phyloP scores from a whole-genome alignment of 2,888 invertebrate species.

The Drosophila flavopinicola region DNA sequence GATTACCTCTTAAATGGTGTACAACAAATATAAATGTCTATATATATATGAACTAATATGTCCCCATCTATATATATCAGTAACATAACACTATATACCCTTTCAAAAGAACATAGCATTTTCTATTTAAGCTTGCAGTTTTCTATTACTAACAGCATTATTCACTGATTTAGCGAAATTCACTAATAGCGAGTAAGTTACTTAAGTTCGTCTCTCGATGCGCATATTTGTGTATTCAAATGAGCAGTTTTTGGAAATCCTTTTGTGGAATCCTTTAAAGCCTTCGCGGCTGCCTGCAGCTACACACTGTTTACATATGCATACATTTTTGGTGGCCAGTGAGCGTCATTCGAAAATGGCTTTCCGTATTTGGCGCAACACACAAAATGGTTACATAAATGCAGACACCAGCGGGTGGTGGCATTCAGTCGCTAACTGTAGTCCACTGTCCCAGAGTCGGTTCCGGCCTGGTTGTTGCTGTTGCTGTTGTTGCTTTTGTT shows the following conservation, averaged over 20 bases:
- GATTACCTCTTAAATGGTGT: no score
- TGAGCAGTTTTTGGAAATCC: conserved; percentile 70
- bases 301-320: conserved; percentile 68
- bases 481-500: conserved; percentile 18
- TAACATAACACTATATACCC: no score
- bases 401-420: conserved; percentile 34
- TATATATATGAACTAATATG: no score
- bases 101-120: background rate
- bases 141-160: conserved; percentile 5
- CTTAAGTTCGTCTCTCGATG: conserved; percentile 45
- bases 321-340: conserved; percentile 69
- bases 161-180: conserved; percentile 49
- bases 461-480: conserved; percentile 12
- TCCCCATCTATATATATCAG: no score
- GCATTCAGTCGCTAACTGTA: conserved; percentile 11
- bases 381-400: conserved; percentile 62
- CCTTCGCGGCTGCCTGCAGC: conserved; percentile 48
- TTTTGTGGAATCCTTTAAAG: conserved; percentile 72
- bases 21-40: no score
- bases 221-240: conserved; percentile 79
- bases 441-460: conserved; percentile 4
- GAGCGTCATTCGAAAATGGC: conserved; percentile 69
- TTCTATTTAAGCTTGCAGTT: background rate
- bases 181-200: conserved; percentile 29
- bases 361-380: conserved; percentile 56